Evolutionary conservation across 2,113 vertebrate genomes (phyloP), one percentile per base, ranked within the genome.

Genomic region (Hoplias malabaricus): DNA sequence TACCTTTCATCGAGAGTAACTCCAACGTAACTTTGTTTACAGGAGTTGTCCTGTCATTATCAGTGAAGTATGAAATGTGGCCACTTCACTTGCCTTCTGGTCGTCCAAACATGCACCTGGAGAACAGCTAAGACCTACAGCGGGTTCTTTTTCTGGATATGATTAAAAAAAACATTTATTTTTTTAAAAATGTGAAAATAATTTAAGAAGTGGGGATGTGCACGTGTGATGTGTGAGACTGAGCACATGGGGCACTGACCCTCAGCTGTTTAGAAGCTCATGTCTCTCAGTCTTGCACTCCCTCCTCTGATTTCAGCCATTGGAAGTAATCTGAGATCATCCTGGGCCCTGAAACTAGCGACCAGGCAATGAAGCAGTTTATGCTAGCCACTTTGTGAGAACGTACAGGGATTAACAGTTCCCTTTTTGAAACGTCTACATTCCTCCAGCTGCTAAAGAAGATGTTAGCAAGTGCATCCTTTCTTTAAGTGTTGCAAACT

Each of bases 231-330:
- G 73, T 86, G 79, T 83, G 84, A 81, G 83, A 57, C 75, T 86
- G 68, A 81, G 79, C 29, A 13, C 69, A 82, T 73, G 75, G 65
- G 73, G 56, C 76, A 71, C 71, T 84, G 80, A 82, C 77, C 80
- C 83, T 91, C 91, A 93, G 91, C 91, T 92, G 92, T 92, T 91
- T 86, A 75, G 84, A 84, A 83, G 77, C 88, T 89, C 89, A 87
- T 80, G 77, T 86, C 73, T 73, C 84, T 69, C 74, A 73, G 70
- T 79, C 77, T 84, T 80, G 54, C 83, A 69, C 84, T 70, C 78
- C 77, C 88, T 89, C 86, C 87, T 85, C 79, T 82, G 74, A 88
- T 91, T 92, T 93, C 91, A 92, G 90, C 90, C 90, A 84, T 90
- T 91, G 87, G 84, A 83, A 66, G 91, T 90, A 92, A 93, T 85